phyloP scores from a whole-genome alignment of 1,140 invertebrate species.

The Ceratoteleas bidentatus region DNA sequence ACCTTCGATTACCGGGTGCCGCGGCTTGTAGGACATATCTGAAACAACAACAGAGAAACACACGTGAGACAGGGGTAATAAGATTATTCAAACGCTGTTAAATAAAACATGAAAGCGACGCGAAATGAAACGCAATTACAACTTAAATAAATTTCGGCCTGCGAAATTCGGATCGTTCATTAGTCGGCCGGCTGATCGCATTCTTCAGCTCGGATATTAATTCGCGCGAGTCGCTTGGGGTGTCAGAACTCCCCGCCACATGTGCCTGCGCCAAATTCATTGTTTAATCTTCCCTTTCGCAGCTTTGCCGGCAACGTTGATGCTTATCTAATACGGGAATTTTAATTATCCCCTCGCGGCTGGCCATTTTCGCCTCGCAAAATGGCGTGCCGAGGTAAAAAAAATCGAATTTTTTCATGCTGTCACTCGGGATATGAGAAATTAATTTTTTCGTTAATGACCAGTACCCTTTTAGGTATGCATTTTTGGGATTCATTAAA shows the following conservation, averaged over 20 bases:
- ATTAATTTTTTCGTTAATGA: too few species aligned
- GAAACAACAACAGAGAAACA: too few species aligned
- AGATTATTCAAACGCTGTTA: too few species aligned
- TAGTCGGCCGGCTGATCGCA: slow-evolving; percentile 37
- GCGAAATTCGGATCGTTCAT: slow-evolving; percentile 25
- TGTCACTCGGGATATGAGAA: not conserved
- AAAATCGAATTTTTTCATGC: slow-evolving; percentile 8
- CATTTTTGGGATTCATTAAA: too few species aligned
- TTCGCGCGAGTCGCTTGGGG: slow-evolving; percentile 32
- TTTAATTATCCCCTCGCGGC: slow-evolving; percentile 73
- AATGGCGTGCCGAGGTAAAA: not conserved
- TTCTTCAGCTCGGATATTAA: slow-evolving; percentile 54
- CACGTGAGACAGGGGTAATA: too few species aligned
- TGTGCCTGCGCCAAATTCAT: slow-evolving; percentile 48
- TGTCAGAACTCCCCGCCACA: slow-evolving; percentile 24
- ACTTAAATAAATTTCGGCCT: slow-evolving; percentile 26
- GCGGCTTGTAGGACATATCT: slow-evolving; percentile 82
- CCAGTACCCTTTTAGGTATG: too few species aligned
- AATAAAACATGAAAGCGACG: too few species aligned
- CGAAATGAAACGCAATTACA: slow-evolving; percentile 35
- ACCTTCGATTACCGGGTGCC: slow-evolving; percentile 81
- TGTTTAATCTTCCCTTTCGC: slow-evolving; percentile 49
- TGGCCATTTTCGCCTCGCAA: slow-evolving; percentile 69
- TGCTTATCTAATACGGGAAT: slow-evolving; percentile 59
- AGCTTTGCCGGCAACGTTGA: slow-evolving; percentile 13